Evolutionary conservation across 64 coral and sea anemone genomes (phyloP).

Genomic region (Platygyra sinensis): DNA sequence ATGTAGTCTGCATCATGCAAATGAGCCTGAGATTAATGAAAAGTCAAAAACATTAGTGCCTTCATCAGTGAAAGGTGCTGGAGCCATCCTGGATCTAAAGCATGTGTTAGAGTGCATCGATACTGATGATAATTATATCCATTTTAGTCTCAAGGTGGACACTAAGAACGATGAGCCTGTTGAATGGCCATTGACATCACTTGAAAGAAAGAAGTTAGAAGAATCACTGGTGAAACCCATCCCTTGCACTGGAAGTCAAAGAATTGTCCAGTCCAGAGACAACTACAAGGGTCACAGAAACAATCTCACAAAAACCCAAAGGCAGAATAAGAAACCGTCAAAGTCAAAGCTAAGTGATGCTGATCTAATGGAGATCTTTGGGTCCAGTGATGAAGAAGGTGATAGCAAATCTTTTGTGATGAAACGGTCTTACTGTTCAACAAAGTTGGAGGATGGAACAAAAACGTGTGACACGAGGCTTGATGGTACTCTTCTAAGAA

Average conservation of each 20-base stretch:
- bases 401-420: neutral
- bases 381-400: constrained; percentile 23
- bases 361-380: constrained; percentile 1
- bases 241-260: neutral
- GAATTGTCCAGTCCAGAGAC: constrained; percentile 5
- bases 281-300: neutral
- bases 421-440: neutral
- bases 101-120: neutral
- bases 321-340: neutral
- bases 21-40: neutral
- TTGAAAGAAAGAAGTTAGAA: neutral
- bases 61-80: neutral
- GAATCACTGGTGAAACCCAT: neutral
- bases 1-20: no score
- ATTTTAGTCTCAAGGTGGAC: no score
- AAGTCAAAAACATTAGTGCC: neutral
- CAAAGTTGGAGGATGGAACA: neutral
- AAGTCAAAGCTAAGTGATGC: neutral
- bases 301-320: neutral
- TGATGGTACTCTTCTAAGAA: neutral
- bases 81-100: neutral
- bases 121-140: no score
- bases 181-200: neutral
- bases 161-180: neutral
- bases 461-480: neutral